Conservation (phyloP, 2,797 vertebrate species). For the Gymnothorax reevesii region DNA sequence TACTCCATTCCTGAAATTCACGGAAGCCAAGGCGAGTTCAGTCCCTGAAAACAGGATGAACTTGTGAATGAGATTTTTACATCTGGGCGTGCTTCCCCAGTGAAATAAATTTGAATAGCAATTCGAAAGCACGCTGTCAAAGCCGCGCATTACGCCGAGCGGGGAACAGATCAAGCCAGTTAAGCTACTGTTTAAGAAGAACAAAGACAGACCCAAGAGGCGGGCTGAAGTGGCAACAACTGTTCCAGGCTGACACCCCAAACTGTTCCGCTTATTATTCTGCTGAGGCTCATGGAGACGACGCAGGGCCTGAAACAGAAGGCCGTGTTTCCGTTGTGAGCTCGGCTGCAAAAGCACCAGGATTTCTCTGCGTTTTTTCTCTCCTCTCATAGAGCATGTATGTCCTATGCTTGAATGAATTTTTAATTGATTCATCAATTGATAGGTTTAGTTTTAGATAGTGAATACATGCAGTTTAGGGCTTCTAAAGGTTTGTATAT, state of each 20-base stretch:
- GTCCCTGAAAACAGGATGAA: conserved; percentile 61
- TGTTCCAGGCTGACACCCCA: conserved; percentile 19
- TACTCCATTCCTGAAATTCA: conserved; percentile 66
- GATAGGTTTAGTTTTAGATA: not conserved
- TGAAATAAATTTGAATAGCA: conserved; percentile 34
- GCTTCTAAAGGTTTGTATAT: not conserved
- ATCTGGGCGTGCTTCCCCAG: conserved; percentile 13
- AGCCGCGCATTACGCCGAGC: conserved; percentile 13
- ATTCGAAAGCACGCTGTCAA: conserved; percentile 17
- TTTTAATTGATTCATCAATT: not conserved
- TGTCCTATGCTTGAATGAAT: not conserved
- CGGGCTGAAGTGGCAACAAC: conserved; percentile 24
- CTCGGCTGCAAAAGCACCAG: not conserved
- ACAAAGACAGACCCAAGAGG: conserved; percentile 25
- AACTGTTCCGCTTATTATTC: conserved; percentile 25
- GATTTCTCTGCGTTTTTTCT: not conserved
- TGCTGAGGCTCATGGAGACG: not conserved
- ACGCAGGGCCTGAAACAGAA: conserved; percentile 1
- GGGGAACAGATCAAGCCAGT: conserved; percentile 10
- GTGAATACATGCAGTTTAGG: not conserved
- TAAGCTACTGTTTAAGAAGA: conserved; percentile 22
- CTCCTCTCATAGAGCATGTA: not conserved
- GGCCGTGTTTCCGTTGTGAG: not conserved
- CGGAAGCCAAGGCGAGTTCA: conserved; percentile 65
- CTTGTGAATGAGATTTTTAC: conserved; percentile 66